Base-by-base conservation (phyloP, 1,140 invertebrate species). In the Hetaerina americana region DNA sequence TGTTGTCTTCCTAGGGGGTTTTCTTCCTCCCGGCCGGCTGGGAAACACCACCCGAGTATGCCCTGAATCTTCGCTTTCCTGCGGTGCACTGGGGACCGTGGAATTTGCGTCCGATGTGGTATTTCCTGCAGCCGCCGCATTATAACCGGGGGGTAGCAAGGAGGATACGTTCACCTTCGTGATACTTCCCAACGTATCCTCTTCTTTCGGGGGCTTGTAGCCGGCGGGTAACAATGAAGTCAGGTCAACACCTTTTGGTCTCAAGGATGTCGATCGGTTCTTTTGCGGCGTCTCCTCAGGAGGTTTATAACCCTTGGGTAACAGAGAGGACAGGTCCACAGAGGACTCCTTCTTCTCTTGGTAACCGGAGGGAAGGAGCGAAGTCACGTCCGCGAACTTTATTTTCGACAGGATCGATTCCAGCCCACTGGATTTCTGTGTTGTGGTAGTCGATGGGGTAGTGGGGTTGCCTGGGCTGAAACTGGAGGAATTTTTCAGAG, bases 11-110 rank as follows among this genome's bases (percentile, higher is more conserved):
- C 79, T 71, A 40, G 76, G 72, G 57, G 82, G 71, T 78, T 83
- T 81, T 12, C 40, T 57, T 5, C 88, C 87, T 66, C 90, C 90
- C 28, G 90, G 88, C 78, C 90, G 84, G 72, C 89, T 92, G 6
- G 92, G 91, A 74, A 93, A 93, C 1, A 92, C 89, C 10, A 92
- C 78, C 80, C 92, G 92, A 15, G 87, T 82, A 27, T 84, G 83
- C 28, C 82, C 81, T 22, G 82, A 72, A 57, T 83, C n/a, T n/a
- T n/a, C n/a, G n/a, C n/a, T n/a, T 66, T 76, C 77, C 26, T 83
- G 81, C 0, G 72, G 26, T 5, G 66, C 69, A n/a, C n/a, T n/a
- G n/a, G n/a, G n/a, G n/a, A n/a, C n/a, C n/a, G n/a, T n/a, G n/a
- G n/a, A n/a, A n/a, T n/a, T n/a, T 18, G 69, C 68, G 0, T 82